phyloP scores from a whole-genome alignment of 2,113 vertebrate genomes.

The Amblyopsis rosae region DNA sequence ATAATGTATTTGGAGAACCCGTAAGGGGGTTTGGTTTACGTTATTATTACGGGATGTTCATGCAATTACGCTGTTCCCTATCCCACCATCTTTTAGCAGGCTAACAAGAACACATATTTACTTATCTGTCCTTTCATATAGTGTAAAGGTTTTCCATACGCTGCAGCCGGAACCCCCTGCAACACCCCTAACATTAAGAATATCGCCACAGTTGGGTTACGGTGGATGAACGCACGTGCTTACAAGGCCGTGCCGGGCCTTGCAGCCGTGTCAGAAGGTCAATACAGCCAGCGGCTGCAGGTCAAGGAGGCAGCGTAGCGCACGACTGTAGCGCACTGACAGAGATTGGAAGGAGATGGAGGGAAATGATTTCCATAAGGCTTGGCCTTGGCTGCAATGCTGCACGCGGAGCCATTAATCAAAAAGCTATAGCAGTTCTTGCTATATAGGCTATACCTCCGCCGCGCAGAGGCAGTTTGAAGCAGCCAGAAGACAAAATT shows the following conservation, averaged over 20 bases:
- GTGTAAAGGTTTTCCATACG: too few species aligned
- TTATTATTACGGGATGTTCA: too few species aligned
- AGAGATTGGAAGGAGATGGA: neutral
- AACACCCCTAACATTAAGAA: too few species aligned
- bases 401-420: slow-evolving; percentile 49
- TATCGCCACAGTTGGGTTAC: too few species aligned
- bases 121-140: neutral
- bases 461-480: slow-evolving; percentile 19
- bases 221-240: neutral
- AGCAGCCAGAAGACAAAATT: slow-evolving; percentile 13
- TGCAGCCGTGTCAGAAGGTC: slow-evolving; percentile 22
- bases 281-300: slow-evolving; percentile 22
- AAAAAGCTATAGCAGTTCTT: slow-evolving; percentile 38
- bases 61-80: too few species aligned
- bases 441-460: slow-evolving; percentile 28
- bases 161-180: too few species aligned
- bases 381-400: slow-evolving; percentile 37
- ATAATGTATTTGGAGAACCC: too few species aligned
- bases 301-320: slow-evolving; percentile 31
- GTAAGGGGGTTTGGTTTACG: neutral
- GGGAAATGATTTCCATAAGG: slow-evolving; percentile 56
- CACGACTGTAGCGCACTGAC: slow-evolving; percentile 22
- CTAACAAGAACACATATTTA: neutral
- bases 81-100: neutral
- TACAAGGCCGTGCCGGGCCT: neutral